Conservation (phyloP, 2,797 vertebrate genomes). For the Triplophysa yarkandensis region DNA sequence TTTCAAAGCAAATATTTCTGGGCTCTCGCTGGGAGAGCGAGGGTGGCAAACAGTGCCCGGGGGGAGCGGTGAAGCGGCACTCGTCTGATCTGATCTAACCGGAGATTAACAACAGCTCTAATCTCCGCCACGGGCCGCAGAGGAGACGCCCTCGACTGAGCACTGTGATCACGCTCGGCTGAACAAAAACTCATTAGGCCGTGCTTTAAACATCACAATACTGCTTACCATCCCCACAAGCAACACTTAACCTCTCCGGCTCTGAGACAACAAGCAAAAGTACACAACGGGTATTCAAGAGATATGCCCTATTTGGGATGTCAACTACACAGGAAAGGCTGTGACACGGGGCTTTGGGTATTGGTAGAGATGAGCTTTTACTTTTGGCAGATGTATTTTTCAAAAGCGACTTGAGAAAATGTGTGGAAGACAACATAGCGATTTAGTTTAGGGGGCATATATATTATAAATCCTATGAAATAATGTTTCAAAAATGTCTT, state of each 20-base stretch:
- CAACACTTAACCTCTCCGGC: slow-evolving; percentile 26
- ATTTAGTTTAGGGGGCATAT: too few relatives aligned
- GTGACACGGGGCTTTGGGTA: neutral
- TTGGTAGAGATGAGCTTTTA: neutral
- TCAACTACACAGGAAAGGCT: neutral
- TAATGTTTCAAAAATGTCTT: too few relatives aligned
- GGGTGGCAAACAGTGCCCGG: slow-evolving; percentile 30
- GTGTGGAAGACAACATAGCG: too few relatives aligned
- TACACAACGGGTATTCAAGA: neutral
- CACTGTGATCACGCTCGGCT: slow-evolving; percentile 24
- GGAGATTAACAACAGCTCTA: slow-evolving; percentile 52
- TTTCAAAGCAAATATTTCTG: slow-evolving; percentile 53
- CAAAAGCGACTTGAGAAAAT: too few relatives aligned
- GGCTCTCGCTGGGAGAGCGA: slow-evolving; percentile 1
- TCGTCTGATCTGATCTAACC: slow-evolving; percentile 47
- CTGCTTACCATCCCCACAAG: slow-evolving; percentile 5
- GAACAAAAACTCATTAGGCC: slow-evolving; percentile 46
- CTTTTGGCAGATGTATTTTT: too few relatives aligned
- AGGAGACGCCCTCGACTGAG: slow-evolving; percentile 6
- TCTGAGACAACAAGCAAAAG: slow-evolving; percentile 2
- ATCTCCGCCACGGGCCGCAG: slow-evolving; percentile 34
- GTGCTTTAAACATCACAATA: slow-evolving; percentile 29
- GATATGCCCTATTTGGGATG: neutral
- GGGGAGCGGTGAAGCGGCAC: slow-evolving; percentile 22
- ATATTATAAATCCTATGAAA: too few relatives aligned